Evolutionary conservation across 2,888 invertebrate genomes (phyloP).

Genomic region (Magallana nippona): DNA sequence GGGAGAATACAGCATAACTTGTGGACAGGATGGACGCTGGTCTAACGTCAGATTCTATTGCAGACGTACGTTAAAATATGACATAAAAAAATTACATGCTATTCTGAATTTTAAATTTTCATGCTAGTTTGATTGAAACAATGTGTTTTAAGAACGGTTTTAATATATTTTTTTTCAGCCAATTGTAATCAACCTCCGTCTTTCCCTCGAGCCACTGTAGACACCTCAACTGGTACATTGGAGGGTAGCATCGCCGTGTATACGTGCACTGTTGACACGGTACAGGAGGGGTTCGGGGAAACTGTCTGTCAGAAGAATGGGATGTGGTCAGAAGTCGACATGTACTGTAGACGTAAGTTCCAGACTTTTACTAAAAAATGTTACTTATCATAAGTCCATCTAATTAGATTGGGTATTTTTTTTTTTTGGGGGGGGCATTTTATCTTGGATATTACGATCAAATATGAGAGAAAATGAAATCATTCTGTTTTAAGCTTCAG

Average conservation of each 20-base stretch:
- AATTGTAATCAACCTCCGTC: neutral
- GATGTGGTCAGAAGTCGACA: neutral
- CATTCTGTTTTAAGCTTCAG: too few species aligned
- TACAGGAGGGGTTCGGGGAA: neutral
- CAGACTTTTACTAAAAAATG: neutral
- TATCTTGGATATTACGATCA: too few species aligned
- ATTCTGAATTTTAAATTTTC: neutral
- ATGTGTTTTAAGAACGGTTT: too few species aligned
- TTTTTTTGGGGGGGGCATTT: too few species aligned
- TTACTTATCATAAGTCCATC: neutral
- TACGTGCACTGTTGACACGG: neutral
- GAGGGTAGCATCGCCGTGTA: slow-evolving; percentile 17
- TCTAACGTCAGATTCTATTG: slow-evolving; percentile 18
- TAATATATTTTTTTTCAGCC: neutral
- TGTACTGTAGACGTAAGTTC: slow-evolving; percentile 36
- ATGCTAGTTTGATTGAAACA: too few species aligned
- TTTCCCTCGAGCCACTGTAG: neutral
- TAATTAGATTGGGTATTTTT: too few species aligned
- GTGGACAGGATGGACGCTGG: slow-evolving; percentile 11
- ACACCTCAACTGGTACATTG: slow-evolving; percentile 10
- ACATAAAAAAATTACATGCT: neutral
- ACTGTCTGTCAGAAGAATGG: slow-evolving; percentile 24
- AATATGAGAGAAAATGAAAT: too few species aligned
- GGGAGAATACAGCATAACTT: neutral
- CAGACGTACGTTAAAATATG: slow-evolving; percentile 30